Base-by-base conservation (phyloP, 2,888 invertebrate genomes). In the Lasiommata megera region DNA sequence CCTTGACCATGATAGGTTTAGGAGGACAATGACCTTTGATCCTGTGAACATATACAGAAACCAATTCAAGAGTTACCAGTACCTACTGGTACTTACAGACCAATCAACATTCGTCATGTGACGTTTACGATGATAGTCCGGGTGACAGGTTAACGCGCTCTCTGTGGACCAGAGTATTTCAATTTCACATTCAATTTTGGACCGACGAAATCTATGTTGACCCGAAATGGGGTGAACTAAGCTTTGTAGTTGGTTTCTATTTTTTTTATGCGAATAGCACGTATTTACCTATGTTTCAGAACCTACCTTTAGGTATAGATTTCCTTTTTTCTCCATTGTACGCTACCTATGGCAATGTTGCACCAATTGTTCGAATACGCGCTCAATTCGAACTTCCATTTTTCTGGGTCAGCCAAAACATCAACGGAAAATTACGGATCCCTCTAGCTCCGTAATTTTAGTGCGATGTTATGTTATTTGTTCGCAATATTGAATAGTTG, bases 141-240 rank as follows among this genome's bases (percentile, higher is more conserved):
- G 36, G 44, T 54, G 61, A 59, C 58, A 56, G 53, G 37, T 59
- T 61, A 59, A 61, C 52, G 56, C 50, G 38, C 55, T 60, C 52
- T 56, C 38, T 17, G 44, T 41, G 50, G 44, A 38, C 36, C 53
- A 23, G 54, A 51, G 47, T 41, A 56, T 56, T 56, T 54, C 56
- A 56, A 61, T 56, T 62, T 56, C 53, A 56, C 43, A 54, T 59
- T 44, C 56, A 56, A 56, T 61, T 55, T 52, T 37, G 48, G 34
- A 38, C 40, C 47, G 53, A 37, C 55, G 43, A 44, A 58, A 61
- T 44, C 44, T 23, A 34, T 41, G 55, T 52, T 55, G 61, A 56
- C 58, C 55, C 34, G 38, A 52, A 59, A 55, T 40, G 47, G 12
- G 9, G 14, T n/a, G 11, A 47, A 50, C 52, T 50, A 56, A 56